A percentile compares a stretch with the other conserved stretches of the same genome.
Evolutionary conservation across 2,797 vertebrate genomes (phyloP).

Genomic region (Falco peregrinus): DNA sequence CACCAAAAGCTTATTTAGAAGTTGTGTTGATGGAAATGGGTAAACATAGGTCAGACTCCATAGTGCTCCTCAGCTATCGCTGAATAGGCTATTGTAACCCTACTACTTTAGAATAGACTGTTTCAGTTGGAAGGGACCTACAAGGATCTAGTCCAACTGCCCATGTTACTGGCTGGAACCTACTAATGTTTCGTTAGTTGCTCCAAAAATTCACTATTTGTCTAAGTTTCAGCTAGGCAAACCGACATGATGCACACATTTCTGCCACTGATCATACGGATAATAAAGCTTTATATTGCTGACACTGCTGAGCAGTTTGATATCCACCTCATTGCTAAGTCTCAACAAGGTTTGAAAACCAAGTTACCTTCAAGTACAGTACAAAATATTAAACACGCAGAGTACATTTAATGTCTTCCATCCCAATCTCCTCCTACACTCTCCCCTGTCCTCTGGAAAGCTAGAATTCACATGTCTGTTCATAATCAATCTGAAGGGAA

Average conservation of each 20-base stretch:
- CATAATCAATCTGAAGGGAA: background rate
- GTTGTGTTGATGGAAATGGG: background rate
- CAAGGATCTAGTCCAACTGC: rapidly evolving
- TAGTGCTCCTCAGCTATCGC: background rate
- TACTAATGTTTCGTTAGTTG: background rate
- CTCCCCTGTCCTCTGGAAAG: background rate
- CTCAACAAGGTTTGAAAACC: background rate
- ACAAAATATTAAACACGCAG: background rate
- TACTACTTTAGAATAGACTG: background rate
- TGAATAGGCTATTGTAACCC: background rate
- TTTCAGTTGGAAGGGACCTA: background rate
- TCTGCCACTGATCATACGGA: background rate
- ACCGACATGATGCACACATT: rapidly evolving
- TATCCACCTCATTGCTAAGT: background rate
- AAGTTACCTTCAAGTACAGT: background rate
- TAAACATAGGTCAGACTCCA: background rate
- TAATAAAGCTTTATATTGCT: background rate
- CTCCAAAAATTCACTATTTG: background rate
- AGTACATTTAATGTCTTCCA: background rate
- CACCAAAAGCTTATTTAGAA: background rate
- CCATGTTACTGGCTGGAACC: background rate
- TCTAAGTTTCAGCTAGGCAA: background rate
- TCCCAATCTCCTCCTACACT: background rate
- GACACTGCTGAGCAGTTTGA: background rate
- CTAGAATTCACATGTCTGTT: background rate